Base-by-base conservation (phyloP, 2,797 vertebrate genomes). In the Crenichthys baileyi region DNA sequence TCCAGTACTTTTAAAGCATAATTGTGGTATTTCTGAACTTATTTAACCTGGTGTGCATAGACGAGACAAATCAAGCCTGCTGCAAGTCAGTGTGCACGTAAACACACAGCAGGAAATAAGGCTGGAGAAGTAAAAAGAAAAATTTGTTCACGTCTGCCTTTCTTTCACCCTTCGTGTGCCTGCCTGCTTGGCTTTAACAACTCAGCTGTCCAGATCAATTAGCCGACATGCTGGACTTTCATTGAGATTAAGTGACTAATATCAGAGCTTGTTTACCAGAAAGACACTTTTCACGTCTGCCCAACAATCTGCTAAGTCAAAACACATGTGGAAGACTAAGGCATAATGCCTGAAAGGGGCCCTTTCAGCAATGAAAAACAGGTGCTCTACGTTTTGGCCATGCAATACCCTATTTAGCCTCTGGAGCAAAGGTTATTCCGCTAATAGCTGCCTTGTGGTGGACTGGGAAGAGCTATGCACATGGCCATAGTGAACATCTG, bases 381-480 rank as follows among this genome's bases (percentile, higher is more conserved):
- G 97, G 97, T 98, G 97, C 95, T 97, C 81, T 87, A 90, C 92
- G 96, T 97, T 96, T 96, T 95, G 95, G 96, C 95, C 96, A 96
- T 94, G 96, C 97, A 98, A 98, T 97, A 97, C 96, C 94, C 94
- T 95, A 96, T 97, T 98, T 97, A 97, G 96, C 93, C 93, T 95
- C 92, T 94, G 96, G 97, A 96, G 96, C 96, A 98, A 97, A 98
- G 97, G 97, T 98, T 97, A 97, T 90, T 96, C 96, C 95, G 96
- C 96, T 98, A 98, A 99, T 97, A 96, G 97, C 95, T 97, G 97
- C 97, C 97, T 97, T 90, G 96, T 96, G 97, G 95, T 94, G 96
- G 95, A 90, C 92, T 92, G 93, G 93, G 95, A 95, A 95, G 96
- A 95, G 93, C 92, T 79, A 92, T 94, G 94, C 96, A 96, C 93